Evolutionary conservation across 2,113 vertebrate genomes (phyloP).

Genomic region (Notothenia coriiceps): DNA sequence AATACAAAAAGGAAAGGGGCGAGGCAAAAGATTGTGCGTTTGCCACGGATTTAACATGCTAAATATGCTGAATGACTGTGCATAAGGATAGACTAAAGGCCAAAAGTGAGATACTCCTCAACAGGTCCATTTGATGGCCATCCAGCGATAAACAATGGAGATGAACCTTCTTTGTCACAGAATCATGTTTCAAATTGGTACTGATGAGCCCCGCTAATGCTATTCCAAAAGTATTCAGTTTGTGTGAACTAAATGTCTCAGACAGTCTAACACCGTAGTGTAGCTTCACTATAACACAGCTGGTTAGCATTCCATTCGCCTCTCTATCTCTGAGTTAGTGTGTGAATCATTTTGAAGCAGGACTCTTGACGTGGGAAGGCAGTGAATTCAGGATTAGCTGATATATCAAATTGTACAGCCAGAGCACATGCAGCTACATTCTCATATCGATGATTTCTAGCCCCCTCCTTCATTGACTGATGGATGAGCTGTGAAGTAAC

Average conservation of each 20-base stretch:
- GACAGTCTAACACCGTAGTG: constrained; percentile 13
- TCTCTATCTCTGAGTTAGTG: constrained; percentile 35
- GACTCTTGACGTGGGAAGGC: constrained; percentile 67
- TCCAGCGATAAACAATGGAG: background rate
- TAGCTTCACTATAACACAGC: constrained; percentile 34
- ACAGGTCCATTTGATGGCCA: constrained; percentile 1
- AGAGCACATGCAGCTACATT: constrained; percentile 31
- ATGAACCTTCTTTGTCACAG: constrained; percentile 7
- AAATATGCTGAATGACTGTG: background rate
- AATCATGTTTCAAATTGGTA: background rate
- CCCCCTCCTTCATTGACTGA: constrained; percentile 39
- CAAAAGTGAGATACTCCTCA: no score
- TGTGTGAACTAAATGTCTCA: constrained; percentile 22
- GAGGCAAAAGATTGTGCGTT: background rate
- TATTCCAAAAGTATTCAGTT: constrained; percentile 17
- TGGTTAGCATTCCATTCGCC: constrained; percentile 65
- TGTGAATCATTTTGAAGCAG: constrained; percentile 61
- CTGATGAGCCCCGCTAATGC: constrained; percentile 8
- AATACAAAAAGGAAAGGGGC: background rate
- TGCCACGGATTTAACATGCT: background rate
- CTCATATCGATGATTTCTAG: constrained; percentile 47
- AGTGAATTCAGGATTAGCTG: constrained; percentile 57
- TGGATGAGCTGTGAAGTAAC: constrained; percentile 70
- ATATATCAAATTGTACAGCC: constrained; percentile 63
- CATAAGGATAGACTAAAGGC: background rate